Evolutionary conservation across 1,140 invertebrate genomes (phyloP).

Genomic region (Bursaphelenchus mucronatus): DNA sequence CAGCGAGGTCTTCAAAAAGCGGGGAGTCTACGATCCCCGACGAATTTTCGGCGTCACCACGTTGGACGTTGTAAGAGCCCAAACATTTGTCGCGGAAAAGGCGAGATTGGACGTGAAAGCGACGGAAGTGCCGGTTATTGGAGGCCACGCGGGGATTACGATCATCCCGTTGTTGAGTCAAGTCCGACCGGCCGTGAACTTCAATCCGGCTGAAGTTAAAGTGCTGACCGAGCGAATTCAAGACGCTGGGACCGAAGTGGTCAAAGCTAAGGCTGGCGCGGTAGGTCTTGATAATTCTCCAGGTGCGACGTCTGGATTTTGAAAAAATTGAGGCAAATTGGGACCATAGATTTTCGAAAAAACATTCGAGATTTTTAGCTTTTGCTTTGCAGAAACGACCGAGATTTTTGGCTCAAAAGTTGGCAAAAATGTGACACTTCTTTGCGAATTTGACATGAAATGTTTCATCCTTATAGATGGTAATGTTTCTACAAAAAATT

Average conservation of each 20-base stretch:
- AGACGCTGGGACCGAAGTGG: conserved; percentile 94
- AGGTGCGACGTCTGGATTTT: no score
- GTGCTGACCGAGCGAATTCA: conserved; percentile 74
- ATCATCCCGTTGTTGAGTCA: conserved; percentile 91
- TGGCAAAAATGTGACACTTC: no score
- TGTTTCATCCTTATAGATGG: no score
- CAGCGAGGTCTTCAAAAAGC: conserved; percentile 84
- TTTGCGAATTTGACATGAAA: no score
- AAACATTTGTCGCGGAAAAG: conserved; percentile 77
- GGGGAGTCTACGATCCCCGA: conserved; percentile 80
- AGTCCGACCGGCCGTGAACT: conserved; percentile 71
- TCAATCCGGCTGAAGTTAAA: conserved; percentile 72
- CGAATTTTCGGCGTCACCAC: conserved; percentile 92
- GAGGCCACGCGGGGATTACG: conserved; percentile 90
- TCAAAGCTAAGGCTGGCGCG: conserved; percentile 93
- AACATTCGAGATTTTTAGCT: no score
- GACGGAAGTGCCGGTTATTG: conserved; percentile 84
- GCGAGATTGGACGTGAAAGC: conserved; percentile 71
- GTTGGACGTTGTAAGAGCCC: conserved; percentile 87
- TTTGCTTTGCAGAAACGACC: no score
- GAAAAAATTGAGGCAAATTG: conserved; percentile 36
- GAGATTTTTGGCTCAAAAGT: no score
- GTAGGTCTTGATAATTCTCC: no score
- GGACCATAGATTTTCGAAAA: conserved; percentile 55
- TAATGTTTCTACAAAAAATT: no score